A percentile compares a stretch with the other conserved stretches of the same genome.
Evolutionary conservation across 2,888 invertebrate species (phyloP).

Genomic region (Lochmaea crataegi): DNA sequence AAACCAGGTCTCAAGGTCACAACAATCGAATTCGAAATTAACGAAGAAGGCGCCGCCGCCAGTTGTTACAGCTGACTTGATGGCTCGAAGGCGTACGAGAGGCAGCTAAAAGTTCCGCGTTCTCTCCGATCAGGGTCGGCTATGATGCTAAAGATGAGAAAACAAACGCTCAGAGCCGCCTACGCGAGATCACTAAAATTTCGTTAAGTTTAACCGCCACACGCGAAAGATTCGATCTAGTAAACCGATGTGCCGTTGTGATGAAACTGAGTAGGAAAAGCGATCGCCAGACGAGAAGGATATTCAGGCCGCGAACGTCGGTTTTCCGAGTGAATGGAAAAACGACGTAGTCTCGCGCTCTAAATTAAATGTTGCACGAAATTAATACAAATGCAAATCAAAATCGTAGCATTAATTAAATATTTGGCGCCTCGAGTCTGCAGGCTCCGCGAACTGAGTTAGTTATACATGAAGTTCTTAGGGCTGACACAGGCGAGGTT

Average conservation of each 20-base stretch:
- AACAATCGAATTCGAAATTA: slow-evolving; percentile 23
- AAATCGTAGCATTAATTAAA: neutral
- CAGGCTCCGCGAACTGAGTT: neutral
- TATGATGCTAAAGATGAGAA: neutral
- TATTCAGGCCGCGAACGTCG: neutral
- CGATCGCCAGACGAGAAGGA: neutral
- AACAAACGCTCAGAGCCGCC: slow-evolving; percentile 1
- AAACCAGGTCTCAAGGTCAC: slow-evolving; percentile 30
- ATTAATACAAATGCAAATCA: slow-evolving; percentile 3
- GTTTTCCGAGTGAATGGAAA: neutral
- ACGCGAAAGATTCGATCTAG: neutral
- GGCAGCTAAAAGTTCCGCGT: slow-evolving; percentile 26
- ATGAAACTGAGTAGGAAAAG: slow-evolving; percentile 4
- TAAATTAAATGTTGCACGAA: neutral
- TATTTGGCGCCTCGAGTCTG: neutral
- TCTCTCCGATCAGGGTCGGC: slow-evolving; percentile 18
- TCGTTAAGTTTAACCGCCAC: neutral
- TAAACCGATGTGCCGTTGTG: neutral
- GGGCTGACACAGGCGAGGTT: neutral
- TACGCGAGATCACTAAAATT: slow-evolving; percentile 4
- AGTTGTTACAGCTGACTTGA: slow-evolving; percentile 15
- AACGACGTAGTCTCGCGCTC: slow-evolving; percentile 4
- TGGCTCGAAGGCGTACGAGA: slow-evolving; percentile 14
- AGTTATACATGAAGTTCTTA: neutral
- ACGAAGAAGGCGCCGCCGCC: slow-evolving; percentile 25